phyloP scores from a whole-genome alignment of 2,113 vertebrate species.

The Hymenochirus boettgeri region DNA sequence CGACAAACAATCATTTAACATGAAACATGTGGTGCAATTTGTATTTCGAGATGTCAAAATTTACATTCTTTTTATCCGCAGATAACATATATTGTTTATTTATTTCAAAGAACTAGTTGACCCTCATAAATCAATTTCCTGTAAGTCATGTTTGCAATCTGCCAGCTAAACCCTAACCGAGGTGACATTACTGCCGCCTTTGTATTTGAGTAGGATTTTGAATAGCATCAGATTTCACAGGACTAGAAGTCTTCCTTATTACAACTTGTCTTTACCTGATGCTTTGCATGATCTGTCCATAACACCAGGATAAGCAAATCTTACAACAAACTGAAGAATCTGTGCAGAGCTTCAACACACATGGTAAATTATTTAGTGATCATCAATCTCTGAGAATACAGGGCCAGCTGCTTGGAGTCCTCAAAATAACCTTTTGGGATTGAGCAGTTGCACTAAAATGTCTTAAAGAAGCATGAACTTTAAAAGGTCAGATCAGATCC shows the following conservation, averaged over 20 bases:
- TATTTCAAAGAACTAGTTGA: slow-evolving; percentile 27
- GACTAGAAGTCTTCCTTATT: slow-evolving; percentile 12
- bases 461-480: slow-evolving; percentile 36
- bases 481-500: slow-evolving; percentile 31
- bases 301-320: not conserved
- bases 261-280: not conserved
- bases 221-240: slow-evolving; percentile 34
- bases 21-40: slow-evolving; percentile 1
- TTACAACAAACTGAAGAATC: slow-evolving; percentile 3
- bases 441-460: slow-evolving; percentile 19
- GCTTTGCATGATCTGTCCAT: not conserved
- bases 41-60: not conserved
- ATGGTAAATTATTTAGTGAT: slow-evolving; percentile 36
- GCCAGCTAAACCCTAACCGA: slow-evolving; percentile 2
- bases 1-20: not conserved
- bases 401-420: slow-evolving; percentile 31
- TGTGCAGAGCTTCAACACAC: slow-evolving; percentile 9
- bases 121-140: slow-evolving; percentile 33
- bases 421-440: slow-evolving; percentile 32
- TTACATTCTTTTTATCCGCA: slow-evolving; percentile 5
- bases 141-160: slow-evolving; percentile 9
- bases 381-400: slow-evolving; percentile 30
- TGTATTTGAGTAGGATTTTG: slow-evolving; percentile 34
- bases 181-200: slow-evolving; percentile 26
- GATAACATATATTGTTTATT: slow-evolving; percentile 30